A percentile compares a stretch with the other conserved stretches of the same genome.
phyloP scores from a whole-genome alignment of 2,113 vertebrate species.

The Clarias macrocephalus region DNA sequence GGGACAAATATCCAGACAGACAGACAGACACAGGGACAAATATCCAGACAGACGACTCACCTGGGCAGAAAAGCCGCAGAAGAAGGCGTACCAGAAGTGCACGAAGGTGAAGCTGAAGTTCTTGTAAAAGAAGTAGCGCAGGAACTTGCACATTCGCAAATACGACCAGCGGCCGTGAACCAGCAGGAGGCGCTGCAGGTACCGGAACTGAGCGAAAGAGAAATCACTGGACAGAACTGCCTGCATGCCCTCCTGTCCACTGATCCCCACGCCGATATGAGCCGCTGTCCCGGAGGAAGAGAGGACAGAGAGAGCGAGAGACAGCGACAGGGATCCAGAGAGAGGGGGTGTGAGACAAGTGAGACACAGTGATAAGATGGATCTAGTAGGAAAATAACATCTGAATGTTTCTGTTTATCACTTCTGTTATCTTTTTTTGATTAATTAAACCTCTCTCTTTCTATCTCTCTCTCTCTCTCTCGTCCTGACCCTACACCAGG shows the following conservation, averaged over 20 bases:
- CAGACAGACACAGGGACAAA: not conserved
- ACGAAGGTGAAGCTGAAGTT: slow-evolving; percentile 95
- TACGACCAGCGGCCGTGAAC: slow-evolving; percentile 97
- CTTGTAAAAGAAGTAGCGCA: slow-evolving; percentile 97
- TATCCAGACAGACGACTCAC: slow-evolving; percentile 62
- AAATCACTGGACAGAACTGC: slow-evolving; percentile 90
- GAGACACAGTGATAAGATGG: not conserved
- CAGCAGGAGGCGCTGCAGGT: slow-evolving; percentile 90
- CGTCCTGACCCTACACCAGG: not conserved
- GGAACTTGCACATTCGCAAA: slow-evolving; percentile 94
- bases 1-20: no score
- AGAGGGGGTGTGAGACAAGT: no score
- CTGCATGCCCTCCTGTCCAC: slow-evolving; percentile 93
- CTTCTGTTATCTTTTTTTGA: not conserved
- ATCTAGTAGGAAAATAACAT: not conserved
- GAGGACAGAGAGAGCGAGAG: not conserved
- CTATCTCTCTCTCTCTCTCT: not conserved
- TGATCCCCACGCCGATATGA: slow-evolving; percentile 92
- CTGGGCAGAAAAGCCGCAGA: slow-evolving; percentile 94
- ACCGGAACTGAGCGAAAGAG: slow-evolving; percentile 90
- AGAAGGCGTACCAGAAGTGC: slow-evolving; percentile 97
- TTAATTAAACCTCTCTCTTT: no score
- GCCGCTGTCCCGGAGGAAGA: slow-evolving; percentile 74
- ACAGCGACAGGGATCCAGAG: not conserved
- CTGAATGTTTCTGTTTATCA: not conserved